Percentiles rank a stretch among this genome's conserved stretches.
These are phyloP conservation scores for Rotaria sp. DNA, from an alignment of 2,888 invertebrate species.

Conservation along the genomic window DNA sequence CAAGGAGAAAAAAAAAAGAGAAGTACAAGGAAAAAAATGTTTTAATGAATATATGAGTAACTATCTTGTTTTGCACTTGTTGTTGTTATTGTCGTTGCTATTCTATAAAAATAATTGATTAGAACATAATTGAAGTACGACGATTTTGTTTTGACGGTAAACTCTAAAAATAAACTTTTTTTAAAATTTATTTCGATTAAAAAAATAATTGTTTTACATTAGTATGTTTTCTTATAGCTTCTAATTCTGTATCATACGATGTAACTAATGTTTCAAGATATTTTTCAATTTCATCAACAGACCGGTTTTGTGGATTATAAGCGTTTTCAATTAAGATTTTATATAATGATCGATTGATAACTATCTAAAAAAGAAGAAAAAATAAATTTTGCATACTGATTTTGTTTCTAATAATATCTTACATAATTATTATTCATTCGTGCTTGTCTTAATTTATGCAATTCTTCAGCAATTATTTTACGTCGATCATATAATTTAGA, in stretches of 20 bases:
- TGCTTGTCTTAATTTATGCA: constrained; percentile 3
- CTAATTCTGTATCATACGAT: neutral
- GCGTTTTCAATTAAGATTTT: constrained; percentile 11
- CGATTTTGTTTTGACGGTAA: neutral
- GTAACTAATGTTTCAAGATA: neutral
- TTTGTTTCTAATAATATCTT: neutral
- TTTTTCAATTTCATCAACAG: neutral
- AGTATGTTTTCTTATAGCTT: neutral
- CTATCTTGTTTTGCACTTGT: neutral
- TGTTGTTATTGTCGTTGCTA: neutral
- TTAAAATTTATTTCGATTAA: neutral
- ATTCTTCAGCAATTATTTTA: constrained; percentile 11
- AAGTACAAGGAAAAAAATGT: neutral
- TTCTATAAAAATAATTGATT: neutral
- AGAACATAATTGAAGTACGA: neutral
- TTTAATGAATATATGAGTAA: neutral
- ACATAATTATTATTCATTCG: neutral
- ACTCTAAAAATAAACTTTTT: neutral
- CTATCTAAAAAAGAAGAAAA: neutral
- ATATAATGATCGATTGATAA: neutral
- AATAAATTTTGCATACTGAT: too few relatives aligned
- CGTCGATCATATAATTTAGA: neutral
- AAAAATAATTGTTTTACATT: neutral
- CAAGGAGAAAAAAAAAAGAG: neutral
- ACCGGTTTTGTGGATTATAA: neutral